phyloP scores from a whole-genome alignment of 2,888 invertebrate genomes.

The Drosophila silvestris region DNA sequence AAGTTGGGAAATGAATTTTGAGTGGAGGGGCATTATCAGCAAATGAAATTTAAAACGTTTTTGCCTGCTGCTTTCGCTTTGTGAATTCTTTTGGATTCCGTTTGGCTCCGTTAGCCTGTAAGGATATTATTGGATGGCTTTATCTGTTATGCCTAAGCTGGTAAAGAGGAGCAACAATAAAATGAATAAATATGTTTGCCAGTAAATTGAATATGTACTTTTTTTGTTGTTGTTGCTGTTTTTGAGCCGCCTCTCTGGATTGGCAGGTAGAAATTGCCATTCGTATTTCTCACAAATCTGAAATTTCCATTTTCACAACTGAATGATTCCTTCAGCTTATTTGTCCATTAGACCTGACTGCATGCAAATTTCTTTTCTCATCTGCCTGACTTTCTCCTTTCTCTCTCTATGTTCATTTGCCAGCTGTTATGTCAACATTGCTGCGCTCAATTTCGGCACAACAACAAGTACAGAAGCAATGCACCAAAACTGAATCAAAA shows the following conservation, averaged over 20 bases:
- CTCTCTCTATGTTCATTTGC: conserved; percentile 41
- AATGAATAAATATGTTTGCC: conserved; percentile 25
- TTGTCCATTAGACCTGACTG: conserved; percentile 63
- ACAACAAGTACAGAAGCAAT: conserved; percentile 14
- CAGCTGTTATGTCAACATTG: conserved; percentile 36
- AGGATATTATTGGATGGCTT: conserved; percentile 26
- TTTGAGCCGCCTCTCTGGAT: background rate
- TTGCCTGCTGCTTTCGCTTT: conserved; percentile 14
- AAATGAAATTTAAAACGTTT: conserved; percentile 73
- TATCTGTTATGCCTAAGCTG: conserved; percentile 29
- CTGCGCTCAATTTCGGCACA: conserved; percentile 49
- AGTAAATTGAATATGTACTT: conserved; percentile 49
- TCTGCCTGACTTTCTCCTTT: background rate
- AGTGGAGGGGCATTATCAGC: conserved; percentile 63
- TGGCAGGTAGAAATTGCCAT: conserved; percentile 15
- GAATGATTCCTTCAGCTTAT: conserved; percentile 57
- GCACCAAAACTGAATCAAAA: conserved; percentile 4
- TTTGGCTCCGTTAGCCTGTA: conserved; percentile 7
- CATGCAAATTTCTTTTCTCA: conserved; percentile 51
- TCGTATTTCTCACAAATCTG: conserved; percentile 60
- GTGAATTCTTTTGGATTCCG: conserved; percentile 12
- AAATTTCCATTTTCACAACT: conserved; percentile 69
- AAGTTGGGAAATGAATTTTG: conserved; percentile 70
- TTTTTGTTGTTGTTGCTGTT: conserved; percentile 7
- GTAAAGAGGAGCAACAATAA: conserved; percentile 3